phyloP scores from a whole-genome alignment of 2,797 vertebrate species.

The Onychomys arenicola region DNA sequence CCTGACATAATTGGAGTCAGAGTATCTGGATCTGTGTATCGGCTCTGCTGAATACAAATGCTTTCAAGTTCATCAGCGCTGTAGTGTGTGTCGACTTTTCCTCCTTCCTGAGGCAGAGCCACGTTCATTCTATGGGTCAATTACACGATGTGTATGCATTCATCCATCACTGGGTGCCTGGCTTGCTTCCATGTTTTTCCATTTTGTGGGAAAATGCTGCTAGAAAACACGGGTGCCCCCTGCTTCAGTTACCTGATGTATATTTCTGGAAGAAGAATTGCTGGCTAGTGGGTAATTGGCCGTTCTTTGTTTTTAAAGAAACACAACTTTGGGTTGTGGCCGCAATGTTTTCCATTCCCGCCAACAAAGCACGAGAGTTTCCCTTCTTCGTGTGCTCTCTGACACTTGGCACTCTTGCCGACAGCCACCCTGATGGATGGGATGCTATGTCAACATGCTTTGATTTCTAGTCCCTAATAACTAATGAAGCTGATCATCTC shows the following conservation, averaged over 20 bases:
- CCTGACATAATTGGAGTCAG: background rate
- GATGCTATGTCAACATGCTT: background rate
- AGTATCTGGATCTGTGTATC: background rate
- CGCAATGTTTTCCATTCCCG: background rate
- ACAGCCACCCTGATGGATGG: background rate
- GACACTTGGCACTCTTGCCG: background rate
- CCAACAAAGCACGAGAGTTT: background rate
- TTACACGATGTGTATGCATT: background rate
- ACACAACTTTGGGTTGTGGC: background rate
- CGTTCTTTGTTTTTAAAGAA: background rate
- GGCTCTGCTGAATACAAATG: background rate
- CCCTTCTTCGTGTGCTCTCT: background rate
- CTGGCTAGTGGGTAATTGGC: background rate
- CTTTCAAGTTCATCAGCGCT: background rate
- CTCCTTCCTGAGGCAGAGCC: background rate
- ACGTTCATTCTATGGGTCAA: background rate
- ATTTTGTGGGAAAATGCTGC: background rate
- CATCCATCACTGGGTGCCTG: background rate
- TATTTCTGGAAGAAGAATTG: background rate
- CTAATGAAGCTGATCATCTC: background rate
- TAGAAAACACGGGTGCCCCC: background rate
- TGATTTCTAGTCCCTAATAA: background rate
- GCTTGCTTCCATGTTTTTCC: background rate
- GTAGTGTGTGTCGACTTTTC: background rate
- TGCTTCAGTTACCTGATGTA: background rate